phyloP scores from a whole-genome alignment of 1,140 invertebrate species.

The Rhagoletis zephyria region DNA sequence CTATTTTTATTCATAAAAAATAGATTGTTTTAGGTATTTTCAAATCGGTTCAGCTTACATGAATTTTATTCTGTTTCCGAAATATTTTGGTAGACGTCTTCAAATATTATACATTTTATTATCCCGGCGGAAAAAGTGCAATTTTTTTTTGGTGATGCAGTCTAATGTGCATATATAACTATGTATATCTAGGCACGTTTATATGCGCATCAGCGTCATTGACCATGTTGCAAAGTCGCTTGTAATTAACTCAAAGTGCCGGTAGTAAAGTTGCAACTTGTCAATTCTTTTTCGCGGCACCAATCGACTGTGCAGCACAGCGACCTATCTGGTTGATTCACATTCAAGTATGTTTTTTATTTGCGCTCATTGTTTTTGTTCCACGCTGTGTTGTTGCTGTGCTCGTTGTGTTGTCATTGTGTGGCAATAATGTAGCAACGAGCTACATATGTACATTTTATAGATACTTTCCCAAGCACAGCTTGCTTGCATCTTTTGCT shows the following conservation, averaged over 20 bases:
- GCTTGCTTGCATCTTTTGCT: neutral
- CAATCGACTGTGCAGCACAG: slow-evolving; percentile 41
- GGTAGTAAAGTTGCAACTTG: slow-evolving; percentile 51
- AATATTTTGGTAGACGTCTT: too few species aligned
- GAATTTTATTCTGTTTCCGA: too few species aligned
- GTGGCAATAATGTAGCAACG: slow-evolving; percentile 15
- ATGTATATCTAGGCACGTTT: neutral
- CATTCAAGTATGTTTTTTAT: neutral
- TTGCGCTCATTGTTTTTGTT: neutral
- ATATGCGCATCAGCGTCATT: neutral
- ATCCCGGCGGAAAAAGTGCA: too few species aligned
- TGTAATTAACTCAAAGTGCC: slow-evolving; percentile 54
- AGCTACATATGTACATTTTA: neutral
- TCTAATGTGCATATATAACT: too few species aligned
- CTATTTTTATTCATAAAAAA: too few species aligned
- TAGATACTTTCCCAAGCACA: slow-evolving; percentile 20
- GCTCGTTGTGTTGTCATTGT: slow-evolving; percentile 30
- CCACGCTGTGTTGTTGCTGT: neutral
- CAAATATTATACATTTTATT: too few species aligned
- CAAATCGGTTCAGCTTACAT: too few species aligned
- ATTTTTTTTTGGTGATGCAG: too few species aligned
- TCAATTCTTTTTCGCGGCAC: slow-evolving; percentile 29
- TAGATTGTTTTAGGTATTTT: too few species aligned
- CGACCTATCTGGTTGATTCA: neutral
- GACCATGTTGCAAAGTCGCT: slow-evolving; percentile 39